Evolutionary conservation across 2,113 vertebrate species (phyloP).

Genomic region (Apteryx owenii): DNA sequence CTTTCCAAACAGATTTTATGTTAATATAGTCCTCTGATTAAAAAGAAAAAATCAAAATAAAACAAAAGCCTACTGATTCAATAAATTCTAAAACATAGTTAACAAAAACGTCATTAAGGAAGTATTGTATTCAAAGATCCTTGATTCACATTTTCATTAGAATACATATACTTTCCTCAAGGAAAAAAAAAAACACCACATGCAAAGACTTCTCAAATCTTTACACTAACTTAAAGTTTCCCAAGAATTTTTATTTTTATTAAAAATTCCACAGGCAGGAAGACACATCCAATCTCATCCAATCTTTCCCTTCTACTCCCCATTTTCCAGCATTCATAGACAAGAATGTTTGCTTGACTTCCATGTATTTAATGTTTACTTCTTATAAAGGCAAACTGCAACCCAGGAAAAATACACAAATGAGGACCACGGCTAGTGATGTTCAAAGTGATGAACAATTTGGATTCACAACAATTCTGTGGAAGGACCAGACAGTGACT

Average conservation of each 20-base stretch:
- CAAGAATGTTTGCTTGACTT: neutral
- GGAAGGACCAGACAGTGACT: neutral
- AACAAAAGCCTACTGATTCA: neutral
- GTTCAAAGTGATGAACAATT: neutral
- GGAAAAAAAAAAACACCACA: neutral
- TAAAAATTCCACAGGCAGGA: neutral
- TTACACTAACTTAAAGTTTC: neutral
- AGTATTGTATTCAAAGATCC: neutral
- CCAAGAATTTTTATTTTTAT: neutral
- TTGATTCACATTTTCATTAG: neutral
- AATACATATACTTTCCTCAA: neutral
- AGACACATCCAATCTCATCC: neutral
- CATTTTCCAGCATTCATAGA: neutral
- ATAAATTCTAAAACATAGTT: neutral
- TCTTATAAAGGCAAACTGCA: neutral
- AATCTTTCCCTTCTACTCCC: neutral
- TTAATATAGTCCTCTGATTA: neutral
- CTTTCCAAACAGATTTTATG: neutral
- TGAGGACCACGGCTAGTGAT: neutral
- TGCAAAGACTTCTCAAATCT: neutral
- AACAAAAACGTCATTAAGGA: neutral
- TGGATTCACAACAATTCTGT: neutral
- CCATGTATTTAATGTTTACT: neutral
- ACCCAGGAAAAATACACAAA: neutral
- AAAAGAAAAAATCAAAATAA: neutral